Percentiles rank a stretch among this genome's conserved stretches.
These are phyloP conservation scores for Scaptomyza graminum DNA, from an alignment of 1,140 invertebrate genomes.

Conservation along the genomic window DNA sequence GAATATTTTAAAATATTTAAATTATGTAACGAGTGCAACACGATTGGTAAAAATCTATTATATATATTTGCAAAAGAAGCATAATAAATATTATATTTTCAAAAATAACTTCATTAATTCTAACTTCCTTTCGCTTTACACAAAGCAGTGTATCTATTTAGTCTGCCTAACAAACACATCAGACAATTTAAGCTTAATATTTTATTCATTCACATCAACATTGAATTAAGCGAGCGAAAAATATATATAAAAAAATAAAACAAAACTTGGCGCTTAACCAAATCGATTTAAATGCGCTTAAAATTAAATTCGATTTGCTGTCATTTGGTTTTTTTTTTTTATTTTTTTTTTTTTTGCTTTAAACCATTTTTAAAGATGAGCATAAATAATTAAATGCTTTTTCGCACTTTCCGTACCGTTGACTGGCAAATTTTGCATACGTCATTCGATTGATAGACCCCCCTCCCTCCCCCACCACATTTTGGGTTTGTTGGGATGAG, in stretches of 20 bases:
- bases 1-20: no score
- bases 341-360: conserved; percentile 26
- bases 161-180: background rate
- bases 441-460: conserved; percentile 18
- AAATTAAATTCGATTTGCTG: conserved; percentile 44
- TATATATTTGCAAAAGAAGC: no score
- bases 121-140: no score
- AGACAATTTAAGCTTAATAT: background rate
- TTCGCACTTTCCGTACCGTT: conserved; percentile 62
- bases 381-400: conserved; percentile 77
- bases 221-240: conserved; percentile 17
- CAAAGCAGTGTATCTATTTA: background rate
- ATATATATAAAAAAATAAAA: background rate
- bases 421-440: conserved; percentile 42
- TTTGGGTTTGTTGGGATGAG: background rate
- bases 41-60: no score
- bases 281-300: conserved; percentile 66
- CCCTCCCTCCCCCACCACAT: background rate
- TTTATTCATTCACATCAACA: conserved; percentile 17
- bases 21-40: no score
- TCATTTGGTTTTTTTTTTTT: no score
- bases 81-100: no score
- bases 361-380: conserved; percentile 49
- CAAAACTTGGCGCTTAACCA: conserved; percentile 48
- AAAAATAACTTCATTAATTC: no score